A percentile compares a stretch with the other conserved stretches of the same genome.
Evolutionary conservation across 2,888 invertebrate genomes (phyloP).

Genomic region (Xestia sexstrigata): DNA sequence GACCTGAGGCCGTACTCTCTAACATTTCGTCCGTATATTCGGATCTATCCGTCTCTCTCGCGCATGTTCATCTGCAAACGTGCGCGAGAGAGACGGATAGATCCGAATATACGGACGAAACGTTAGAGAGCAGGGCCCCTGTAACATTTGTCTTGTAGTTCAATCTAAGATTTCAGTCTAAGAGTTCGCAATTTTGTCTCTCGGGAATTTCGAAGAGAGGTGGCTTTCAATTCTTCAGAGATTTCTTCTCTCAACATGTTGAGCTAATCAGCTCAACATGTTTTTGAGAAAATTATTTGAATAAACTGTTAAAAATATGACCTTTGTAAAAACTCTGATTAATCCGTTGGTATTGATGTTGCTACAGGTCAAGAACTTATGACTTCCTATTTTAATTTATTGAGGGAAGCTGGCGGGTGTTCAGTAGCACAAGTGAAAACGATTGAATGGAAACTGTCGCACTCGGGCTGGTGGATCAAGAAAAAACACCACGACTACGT

Average conservation of each 20-base stretch:
- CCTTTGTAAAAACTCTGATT: background rate
- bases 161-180: background rate
- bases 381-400: constrained; percentile 82
- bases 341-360: background rate
- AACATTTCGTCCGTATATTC: too few relatives aligned
- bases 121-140: too few relatives aligned
- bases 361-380: constrained; percentile 88
- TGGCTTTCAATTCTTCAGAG: background rate
- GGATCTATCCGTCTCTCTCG: too few relatives aligned
- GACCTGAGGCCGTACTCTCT: too few relatives aligned
- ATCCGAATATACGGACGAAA: too few relatives aligned
- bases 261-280: background rate
- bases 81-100: too few relatives aligned
- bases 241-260: too few relatives aligned
- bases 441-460: constrained; percentile 88
- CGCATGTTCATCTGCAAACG: too few relatives aligned
- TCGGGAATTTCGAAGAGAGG: background rate
- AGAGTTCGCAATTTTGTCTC: background rate
- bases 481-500: constrained; percentile 75
- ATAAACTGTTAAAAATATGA: background rate
- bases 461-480: constrained; percentile 85
- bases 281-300: background rate
- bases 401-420: constrained; percentile 80
- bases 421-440: constrained; percentile 80
- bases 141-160: background rate